Evolutionary conservation across 2,797 vertebrate genomes (phyloP).

Genomic region (Lithobates sylvaticus): DNA sequence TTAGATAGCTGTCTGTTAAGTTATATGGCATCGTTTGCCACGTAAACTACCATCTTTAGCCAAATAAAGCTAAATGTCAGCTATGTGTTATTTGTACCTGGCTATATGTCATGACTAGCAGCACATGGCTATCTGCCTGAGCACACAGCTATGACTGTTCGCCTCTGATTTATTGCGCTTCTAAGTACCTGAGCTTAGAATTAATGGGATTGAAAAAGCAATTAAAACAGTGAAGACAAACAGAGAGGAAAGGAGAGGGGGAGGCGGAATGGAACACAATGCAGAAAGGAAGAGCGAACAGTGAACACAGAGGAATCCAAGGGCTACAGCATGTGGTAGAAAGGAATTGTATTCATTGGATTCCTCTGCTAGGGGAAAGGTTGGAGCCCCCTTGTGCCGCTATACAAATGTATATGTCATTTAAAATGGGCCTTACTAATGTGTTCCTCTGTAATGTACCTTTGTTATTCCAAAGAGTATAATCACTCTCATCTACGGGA

Average conservation of each 20-base stretch:
- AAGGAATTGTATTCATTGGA: constrained; percentile 31
- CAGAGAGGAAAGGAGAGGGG: constrained; percentile 38
- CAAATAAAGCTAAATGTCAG: constrained; percentile 15
- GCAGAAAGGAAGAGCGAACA: constrained; percentile 22
- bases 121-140: constrained; percentile 44
- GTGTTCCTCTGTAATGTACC: too few relatives aligned
- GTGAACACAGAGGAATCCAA: constrained; percentile 2
- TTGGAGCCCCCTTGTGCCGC: neutral
- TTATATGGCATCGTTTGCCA: constrained; percentile 20
- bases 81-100: constrained; percentile 35
- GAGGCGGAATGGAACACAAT: constrained; percentile 23
- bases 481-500: too few relatives aligned
- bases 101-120: constrained; percentile 40
- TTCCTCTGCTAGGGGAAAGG: neutral
- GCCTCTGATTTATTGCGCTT: constrained; percentile 58
- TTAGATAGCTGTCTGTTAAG: constrained; percentile 21
- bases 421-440: too few relatives aligned
- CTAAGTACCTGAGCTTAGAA: constrained; percentile 61
- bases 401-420: too few relatives aligned
- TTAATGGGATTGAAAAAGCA: constrained; percentile 63
- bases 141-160: constrained; percentile 44
- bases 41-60: neutral
- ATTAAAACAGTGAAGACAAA: constrained; percentile 56
- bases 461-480: too few relatives aligned
- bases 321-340: neutral